Evolutionary conservation across 2,888 invertebrate species (phyloP).

Genomic region (Rhagium mordax): DNA sequence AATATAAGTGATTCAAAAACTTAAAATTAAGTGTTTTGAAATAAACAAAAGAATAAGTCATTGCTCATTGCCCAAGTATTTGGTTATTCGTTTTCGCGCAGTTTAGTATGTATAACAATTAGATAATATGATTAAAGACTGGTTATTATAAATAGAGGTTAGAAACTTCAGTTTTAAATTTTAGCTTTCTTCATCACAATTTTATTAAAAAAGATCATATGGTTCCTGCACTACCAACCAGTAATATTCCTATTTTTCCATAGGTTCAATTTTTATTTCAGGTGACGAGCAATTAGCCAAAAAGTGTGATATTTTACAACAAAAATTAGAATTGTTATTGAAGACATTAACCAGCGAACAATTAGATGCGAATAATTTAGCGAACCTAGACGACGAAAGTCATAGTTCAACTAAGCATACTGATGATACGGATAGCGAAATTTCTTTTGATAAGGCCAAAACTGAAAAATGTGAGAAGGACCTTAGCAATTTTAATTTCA

Average conservation of each 20-base stretch:
- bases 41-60: no score
- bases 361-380: constrained; percentile 60
- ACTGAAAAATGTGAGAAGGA: constrained; percentile 68
- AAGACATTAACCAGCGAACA: constrained; percentile 82
- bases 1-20: no score
- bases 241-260: not conserved
- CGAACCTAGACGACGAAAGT: constrained; percentile 55
- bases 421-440: constrained; percentile 67
- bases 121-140: no score
- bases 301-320: constrained; percentile 82
- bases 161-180: no score
- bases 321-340: constrained; percentile 83
- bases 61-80: no score
- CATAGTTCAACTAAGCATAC: constrained; percentile 45
- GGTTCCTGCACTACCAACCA: no score
- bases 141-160: no score
- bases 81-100: no score
- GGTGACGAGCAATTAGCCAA: constrained; percentile 76
- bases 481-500: constrained; percentile 68
- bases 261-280: constrained; percentile 20
- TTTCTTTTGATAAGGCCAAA: constrained; percentile 67
- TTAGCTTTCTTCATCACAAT: no score
- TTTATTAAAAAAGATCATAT: no score
- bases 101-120: no score
- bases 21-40: no score